A percentile compares a stretch with the other conserved stretches of the same genome.
Conservation (phyloP, 2,888 invertebrate genomes). For the Pristionchus entomophagus region DNA sequence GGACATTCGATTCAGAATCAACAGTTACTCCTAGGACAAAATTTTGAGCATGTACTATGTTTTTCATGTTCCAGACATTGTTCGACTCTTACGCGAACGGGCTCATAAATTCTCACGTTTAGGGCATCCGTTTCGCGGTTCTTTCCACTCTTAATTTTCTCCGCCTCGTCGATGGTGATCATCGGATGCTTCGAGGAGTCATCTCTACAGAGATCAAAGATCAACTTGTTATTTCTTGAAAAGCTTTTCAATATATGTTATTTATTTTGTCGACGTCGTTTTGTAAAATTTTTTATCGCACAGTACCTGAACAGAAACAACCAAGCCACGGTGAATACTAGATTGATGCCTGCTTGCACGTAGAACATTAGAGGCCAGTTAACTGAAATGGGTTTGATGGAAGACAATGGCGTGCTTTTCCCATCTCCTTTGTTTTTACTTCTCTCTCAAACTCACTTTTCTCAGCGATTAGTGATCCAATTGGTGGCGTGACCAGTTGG, state of each 20-base stretch:
- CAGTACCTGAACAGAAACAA: not conserved
- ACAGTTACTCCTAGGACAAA: too few relatives aligned
- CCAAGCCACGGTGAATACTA: not conserved
- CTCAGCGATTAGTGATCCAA: not conserved
- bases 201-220: not conserved
- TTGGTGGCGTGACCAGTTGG: not conserved
- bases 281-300: not conserved
- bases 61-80: too few relatives aligned
- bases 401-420: too few relatives aligned
- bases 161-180: not conserved
- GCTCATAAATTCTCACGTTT: too few relatives aligned
- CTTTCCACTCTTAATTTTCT: not conserved
- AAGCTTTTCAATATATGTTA: too few relatives aligned
- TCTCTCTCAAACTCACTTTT: not conserved
- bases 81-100: too few relatives aligned
- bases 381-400: not conserved
- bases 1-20: too few relatives aligned
- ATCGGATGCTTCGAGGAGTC: not conserved
- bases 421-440: too few relatives aligned
- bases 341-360: not conserved
- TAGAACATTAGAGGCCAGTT: conserved; percentile 9
- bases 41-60: too few relatives aligned
- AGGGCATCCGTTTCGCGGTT: not conserved
- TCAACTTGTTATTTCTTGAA: too few relatives aligned
- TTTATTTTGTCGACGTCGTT: not conserved